A percentile compares a stretch with the other conserved stretches of the same genome.
Evolutionary conservation across 2,888 invertebrate species (phyloP).

Genomic region (Acanthosoma haemorrhoidale): DNA sequence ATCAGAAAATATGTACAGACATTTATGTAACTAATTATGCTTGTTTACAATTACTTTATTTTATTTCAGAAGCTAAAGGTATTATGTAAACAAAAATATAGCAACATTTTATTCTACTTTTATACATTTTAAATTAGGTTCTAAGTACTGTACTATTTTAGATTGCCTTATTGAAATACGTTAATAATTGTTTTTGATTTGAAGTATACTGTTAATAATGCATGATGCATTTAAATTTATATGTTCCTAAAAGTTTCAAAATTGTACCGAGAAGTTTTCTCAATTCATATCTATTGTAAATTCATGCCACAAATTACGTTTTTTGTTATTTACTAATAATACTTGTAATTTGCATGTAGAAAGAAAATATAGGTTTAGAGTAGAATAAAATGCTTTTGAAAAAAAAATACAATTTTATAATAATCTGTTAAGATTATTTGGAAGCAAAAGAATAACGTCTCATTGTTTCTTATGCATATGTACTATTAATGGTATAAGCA

Average conservation of each 20-base stretch:
- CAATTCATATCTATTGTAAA: background rate
- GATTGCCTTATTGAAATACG: constrained; percentile 5
- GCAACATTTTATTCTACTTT: constrained; percentile 14
- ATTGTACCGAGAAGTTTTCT: background rate
- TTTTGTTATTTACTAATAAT: background rate
- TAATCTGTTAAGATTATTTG: background rate
- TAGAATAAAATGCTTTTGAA: constrained; percentile 9
- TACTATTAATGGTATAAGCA: constrained; percentile 17
- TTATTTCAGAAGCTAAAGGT: background rate
- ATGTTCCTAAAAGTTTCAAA: constrained; percentile 18
- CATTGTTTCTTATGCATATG: constrained; percentile 20
- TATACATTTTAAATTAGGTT: constrained; percentile 20
- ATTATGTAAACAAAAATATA: constrained; percentile 2
- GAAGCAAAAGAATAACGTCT: background rate
- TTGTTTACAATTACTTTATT: constrained; percentile 17
- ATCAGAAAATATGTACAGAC: background rate
- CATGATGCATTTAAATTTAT: constrained; percentile 6
- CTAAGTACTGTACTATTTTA: constrained; percentile 18
- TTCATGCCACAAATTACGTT: background rate
- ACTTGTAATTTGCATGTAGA: constrained; percentile 7
- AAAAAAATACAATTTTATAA: background rate
- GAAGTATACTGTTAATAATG: constrained; percentile 22
- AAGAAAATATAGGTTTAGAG: constrained; percentile 8
- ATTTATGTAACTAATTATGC: constrained; percentile 14
- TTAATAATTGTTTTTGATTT: background rate